Base-by-base conservation (phyloP, 2,797 vertebrate genomes). In the Lepilemur septentrionalis region DNA sequence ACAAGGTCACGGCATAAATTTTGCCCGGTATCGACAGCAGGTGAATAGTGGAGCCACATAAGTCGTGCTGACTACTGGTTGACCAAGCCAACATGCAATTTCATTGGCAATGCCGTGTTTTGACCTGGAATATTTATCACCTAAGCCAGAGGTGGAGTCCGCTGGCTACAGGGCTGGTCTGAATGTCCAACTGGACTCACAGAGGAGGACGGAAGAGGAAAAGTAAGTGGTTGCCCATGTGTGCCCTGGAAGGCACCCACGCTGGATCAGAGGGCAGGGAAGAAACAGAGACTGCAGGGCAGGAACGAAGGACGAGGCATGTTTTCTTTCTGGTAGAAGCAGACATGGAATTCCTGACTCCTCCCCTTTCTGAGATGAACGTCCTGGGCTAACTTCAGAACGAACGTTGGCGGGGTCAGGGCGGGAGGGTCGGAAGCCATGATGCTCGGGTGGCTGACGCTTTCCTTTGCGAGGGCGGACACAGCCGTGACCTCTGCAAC, bases 321-420 rank as follows among this genome's bases (percentile, higher is more conserved):
- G 50, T 46, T 90, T 92, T 67, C 46, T 46, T 32, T 73, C 83
- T 35, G 61, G 67, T 5, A 83, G 86, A 94, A 88, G 86, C 93
- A 91, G 93, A 73, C 52, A 7, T 48, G 55, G 79, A 82, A 76
- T 94, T 91, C 93, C 57, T 80, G 75, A 88, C 85, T 35, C 20
- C 89, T 92, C 55, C 69, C 69, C 57, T 76, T 78, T 67, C 50
- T 80, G 91, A 90, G 96, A 92, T 38, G 89, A 84, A 93, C 81
- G 46, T 76, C 76, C 89, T 92, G 95, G 93, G 73, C 93, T 97
- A 78, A 76, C 89, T 89, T 94, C 72, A 63, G 35, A 88, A 95
- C 80, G 95, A 87, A 96, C 28, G 87, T 48, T 85, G 97, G 95
- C 95, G 92, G 94, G 76, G 80, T 46, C 30, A 8, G 35, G 48